Base-by-base conservation (phyloP, 2,888 invertebrate species). In the Epinotia bilunana region DNA sequence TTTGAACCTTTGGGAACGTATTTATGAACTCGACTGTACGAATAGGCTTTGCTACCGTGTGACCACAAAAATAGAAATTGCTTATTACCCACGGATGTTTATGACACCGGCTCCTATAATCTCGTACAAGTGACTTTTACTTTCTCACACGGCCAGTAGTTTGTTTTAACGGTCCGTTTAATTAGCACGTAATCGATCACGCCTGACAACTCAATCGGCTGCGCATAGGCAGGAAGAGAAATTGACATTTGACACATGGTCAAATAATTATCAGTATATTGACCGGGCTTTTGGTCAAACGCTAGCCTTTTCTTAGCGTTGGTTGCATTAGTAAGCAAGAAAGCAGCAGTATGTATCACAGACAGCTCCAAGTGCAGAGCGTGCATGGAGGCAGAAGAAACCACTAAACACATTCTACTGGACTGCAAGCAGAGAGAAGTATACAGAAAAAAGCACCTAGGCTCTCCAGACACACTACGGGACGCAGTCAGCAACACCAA, bases 111-210 rank as follows among this genome's bases (percentile, higher is more conserved):
- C 62, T 53, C 13, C 20, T 23, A 23, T n/a, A 53, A 53, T n/a
- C n/a, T n/a, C n/a, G 53, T 53, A n/a, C 33, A 20, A 13, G 16
- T 57, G 4, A 46, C 69, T 69, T 69, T 69, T 69, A 69, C 69
- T 69, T 69, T 69, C 69, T 60, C 69, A 69, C 69, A 49, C 28
- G 46, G 49, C n/a, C 63, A 12, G 49, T 46, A 64, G 20, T 23
- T 55, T 57, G 68, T 55, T 69, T 69, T 69, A 46, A 58, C 60
- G 43, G 43, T 60, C 12, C 65, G 20, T 69, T 67, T 69, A 69
- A 69, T 69, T 69, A 60, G 69, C 58, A 46, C 58, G 43, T 69
- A 69, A 69, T 69, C 69, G 58, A 69, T 69, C 69, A 69, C 69
- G 69, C 57, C 12, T 60, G 58, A 69, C 69, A 69, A 46, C 23